Evolutionary conservation across 2,888 invertebrate genomes (phyloP).

Genomic region (Acanthococcus lagerstroemiae): DNA sequence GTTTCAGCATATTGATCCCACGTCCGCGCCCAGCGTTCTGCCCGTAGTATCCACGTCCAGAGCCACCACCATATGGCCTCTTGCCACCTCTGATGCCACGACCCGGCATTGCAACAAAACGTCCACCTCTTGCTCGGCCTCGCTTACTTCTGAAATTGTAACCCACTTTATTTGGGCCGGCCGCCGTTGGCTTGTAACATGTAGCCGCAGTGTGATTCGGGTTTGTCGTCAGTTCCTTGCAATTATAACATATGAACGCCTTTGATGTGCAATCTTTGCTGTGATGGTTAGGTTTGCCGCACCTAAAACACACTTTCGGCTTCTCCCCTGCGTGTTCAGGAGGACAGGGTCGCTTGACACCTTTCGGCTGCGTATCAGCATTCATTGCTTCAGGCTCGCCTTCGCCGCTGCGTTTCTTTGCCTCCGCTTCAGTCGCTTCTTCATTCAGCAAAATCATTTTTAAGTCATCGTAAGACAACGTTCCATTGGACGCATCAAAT

Average conservation of each 20-base stretch:
- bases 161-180: neutral
- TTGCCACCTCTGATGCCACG: neutral
- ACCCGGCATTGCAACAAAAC: too few species aligned
- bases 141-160: neutral
- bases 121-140: too few species aligned
- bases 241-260: neutral
- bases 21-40: neutral
- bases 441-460: neutral
- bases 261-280: neutral
- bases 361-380: too few species aligned
- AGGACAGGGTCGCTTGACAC: too few species aligned
- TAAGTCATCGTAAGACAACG: neutral
- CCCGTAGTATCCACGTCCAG: too few species aligned
- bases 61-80: neutral
- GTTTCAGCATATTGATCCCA: neutral
- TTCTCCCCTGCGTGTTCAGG: neutral
- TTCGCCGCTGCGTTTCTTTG: neutral
- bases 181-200: neutral
- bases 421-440: neutral
- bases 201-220: neutral
- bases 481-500: neutral
- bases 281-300: neutral
- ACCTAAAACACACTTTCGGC: neutral
- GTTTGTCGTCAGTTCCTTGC: neutral
- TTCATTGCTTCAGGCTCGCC: neutral